Conservation (phyloP, 2,888 invertebrate species). For the Nipponacmea schrenckii region DNA sequence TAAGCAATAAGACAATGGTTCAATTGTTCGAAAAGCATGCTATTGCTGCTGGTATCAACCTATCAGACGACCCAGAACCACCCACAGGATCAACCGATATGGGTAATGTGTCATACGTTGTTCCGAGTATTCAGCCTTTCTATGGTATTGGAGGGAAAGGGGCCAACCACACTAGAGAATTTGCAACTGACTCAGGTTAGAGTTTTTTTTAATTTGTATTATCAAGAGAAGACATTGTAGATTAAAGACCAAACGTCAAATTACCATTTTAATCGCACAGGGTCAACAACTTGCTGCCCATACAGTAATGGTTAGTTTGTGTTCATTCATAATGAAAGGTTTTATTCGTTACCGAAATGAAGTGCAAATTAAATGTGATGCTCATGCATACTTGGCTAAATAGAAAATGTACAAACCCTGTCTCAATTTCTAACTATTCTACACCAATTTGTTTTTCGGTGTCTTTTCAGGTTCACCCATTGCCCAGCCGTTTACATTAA, state of each 20-base stretch:
- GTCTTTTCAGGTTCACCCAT: not conserved
- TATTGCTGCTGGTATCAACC: constrained; percentile 43
- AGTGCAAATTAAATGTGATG: no score
- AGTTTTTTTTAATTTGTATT: not conserved
- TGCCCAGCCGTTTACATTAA: not conserved
- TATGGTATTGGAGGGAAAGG: constrained; percentile 53
- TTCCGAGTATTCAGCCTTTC: constrained; percentile 63
- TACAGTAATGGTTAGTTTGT: no score
- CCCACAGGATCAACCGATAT: constrained; percentile 26
- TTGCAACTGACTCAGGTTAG: constrained; percentile 54
- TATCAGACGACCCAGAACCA: constrained; percentile 25
- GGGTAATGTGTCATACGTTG: constrained; percentile 63
- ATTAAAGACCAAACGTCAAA: no score
- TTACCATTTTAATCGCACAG: no score
- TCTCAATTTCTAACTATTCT: no score
- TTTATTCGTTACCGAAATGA: no score
- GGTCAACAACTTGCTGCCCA: no score
- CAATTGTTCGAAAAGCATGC: constrained; percentile 54
- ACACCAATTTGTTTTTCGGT: no score
- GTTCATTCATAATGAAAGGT: no score
- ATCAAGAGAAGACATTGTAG: not conserved
- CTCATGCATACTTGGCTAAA: no score
- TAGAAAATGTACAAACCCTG: no score
- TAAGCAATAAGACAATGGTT: constrained; percentile 56
- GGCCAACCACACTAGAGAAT: constrained; percentile 53